Evolutionary conservation across 2,113 vertebrate species (phyloP).

Genomic region (Ascaphus truei): DNA sequence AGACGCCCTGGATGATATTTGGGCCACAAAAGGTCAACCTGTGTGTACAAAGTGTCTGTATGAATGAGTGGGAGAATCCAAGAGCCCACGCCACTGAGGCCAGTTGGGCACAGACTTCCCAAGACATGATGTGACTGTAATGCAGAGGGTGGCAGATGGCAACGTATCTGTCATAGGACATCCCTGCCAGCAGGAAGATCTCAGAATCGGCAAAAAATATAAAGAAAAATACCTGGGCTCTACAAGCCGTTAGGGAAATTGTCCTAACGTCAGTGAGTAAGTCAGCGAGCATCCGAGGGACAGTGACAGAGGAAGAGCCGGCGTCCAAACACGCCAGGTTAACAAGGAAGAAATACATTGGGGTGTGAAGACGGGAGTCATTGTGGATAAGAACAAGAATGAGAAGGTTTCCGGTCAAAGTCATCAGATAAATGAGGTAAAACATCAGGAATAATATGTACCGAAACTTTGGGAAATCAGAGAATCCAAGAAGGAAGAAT

Average conservation of each 20-base stretch:
- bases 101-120: conserved; percentile 23
- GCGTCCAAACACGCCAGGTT: conserved; percentile 46
- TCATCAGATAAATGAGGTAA: neutral
- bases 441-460: neutral
- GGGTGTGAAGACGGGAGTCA: neutral
- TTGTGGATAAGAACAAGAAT: too few relatives aligned
- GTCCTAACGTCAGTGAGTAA: conserved; percentile 34
- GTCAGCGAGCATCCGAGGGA: conserved; percentile 44
- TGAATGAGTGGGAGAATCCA: conserved; percentile 46
- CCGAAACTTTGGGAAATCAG: neutral
- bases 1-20: conserved; percentile 47
- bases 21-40: conserved; percentile 49
- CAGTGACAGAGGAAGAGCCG: conserved; percentile 43
- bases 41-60: conserved; percentile 41
- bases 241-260: conserved; percentile 43
- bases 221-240: conserved; percentile 49
- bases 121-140: conserved; percentile 36
- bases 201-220: conserved; percentile 47
- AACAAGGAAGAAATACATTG: neutral
- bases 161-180: conserved; percentile 47
- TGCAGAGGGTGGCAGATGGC: conserved; percentile 45
- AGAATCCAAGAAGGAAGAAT: neutral
- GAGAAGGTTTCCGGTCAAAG: neutral
- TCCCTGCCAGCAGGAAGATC: conserved; percentile 43
- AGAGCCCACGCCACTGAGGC: conserved; percentile 42